Percentiles rank a stretch among this genome's conserved stretches.
Conservation (phyloP, 2,888 invertebrate genomes). For the Lottia gigantea region DNA sequence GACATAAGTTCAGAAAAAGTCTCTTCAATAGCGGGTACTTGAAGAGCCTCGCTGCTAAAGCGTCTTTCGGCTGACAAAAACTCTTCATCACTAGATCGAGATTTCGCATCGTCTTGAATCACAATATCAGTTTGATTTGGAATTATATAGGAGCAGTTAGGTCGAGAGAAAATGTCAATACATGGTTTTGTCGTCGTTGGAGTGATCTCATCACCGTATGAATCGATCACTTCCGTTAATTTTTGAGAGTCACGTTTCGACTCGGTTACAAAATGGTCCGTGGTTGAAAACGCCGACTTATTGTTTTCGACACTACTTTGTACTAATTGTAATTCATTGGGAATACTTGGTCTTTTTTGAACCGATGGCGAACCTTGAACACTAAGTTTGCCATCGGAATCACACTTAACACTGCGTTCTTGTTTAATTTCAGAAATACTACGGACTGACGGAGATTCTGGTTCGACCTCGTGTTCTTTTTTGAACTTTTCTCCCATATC, state of each 20-base stretch:
- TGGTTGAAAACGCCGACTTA: not conserved
- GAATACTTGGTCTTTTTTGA: slow-evolving; percentile 16
- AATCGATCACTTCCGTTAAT: not conserved
- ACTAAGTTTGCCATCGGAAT: not conserved
- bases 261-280: not conserved
- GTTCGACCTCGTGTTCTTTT: not conserved
- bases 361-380: not conserved
- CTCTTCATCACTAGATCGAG: not conserved
- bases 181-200: not conserved
- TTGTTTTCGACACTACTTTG: not conserved
- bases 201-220: not conserved
- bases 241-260: not conserved
- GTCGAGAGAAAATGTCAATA: not conserved
- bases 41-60: not conserved
- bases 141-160: not conserved
- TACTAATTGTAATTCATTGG: slow-evolving; percentile 12
- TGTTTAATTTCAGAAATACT: not conserved
- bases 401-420: not conserved
- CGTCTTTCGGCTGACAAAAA: not conserved
- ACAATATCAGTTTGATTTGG: not conserved
- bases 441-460: not conserved
- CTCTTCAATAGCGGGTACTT: slow-evolving; percentile 35
- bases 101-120: not conserved
- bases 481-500: slow-evolving; percentile 9
- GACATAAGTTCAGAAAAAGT: slow-evolving; percentile 34